Conservation (phyloP, 1,140 invertebrate species). For the Brachionus rubens region DNA sequence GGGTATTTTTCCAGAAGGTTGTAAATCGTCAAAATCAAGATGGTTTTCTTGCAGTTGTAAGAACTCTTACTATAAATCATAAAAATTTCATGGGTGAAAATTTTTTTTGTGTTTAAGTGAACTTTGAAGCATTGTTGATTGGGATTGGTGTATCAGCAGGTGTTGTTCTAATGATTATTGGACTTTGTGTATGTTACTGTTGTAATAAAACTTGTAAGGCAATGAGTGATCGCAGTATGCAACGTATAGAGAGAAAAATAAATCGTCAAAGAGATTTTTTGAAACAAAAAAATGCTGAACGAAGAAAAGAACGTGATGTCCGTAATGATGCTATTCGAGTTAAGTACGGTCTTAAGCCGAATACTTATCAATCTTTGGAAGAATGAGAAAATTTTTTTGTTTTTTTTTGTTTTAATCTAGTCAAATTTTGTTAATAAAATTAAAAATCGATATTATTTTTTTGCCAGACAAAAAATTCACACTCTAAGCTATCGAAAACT, state of each 20-base stretch:
- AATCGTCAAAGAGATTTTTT: background rate
- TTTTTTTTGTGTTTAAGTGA: constrained; percentile 2
- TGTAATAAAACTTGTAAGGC: constrained; percentile 46
- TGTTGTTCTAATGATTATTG: constrained; percentile 21
- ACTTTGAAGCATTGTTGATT: constrained; percentile 32
- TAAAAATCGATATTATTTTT: too few relatives aligned
- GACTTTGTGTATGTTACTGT: constrained; percentile 36
- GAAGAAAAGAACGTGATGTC: background rate
- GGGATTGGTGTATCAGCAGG: background rate
- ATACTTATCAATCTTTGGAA: constrained; percentile 7
- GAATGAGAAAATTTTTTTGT: constrained; percentile 12
- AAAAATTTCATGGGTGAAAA: background rate
- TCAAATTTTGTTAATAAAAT: background rate
- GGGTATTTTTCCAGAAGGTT: constrained; percentile 41
- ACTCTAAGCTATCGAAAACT: too few relatives aligned
- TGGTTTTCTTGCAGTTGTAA: constrained; percentile 43
- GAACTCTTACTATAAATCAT: background rate
- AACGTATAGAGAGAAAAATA: constrained; percentile 5
- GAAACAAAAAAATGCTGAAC: constrained; percentile 12
- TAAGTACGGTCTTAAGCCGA: constrained; percentile 28
- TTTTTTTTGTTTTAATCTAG: background rate
- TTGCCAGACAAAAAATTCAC: too few relatives aligned
- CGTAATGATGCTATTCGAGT: constrained; percentile 29
- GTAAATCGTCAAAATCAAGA: constrained; percentile 13
- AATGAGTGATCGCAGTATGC: constrained; percentile 11